Conservation (phyloP, 2,113 vertebrate species). For the Psammodynastes pulverulentus region DNA sequence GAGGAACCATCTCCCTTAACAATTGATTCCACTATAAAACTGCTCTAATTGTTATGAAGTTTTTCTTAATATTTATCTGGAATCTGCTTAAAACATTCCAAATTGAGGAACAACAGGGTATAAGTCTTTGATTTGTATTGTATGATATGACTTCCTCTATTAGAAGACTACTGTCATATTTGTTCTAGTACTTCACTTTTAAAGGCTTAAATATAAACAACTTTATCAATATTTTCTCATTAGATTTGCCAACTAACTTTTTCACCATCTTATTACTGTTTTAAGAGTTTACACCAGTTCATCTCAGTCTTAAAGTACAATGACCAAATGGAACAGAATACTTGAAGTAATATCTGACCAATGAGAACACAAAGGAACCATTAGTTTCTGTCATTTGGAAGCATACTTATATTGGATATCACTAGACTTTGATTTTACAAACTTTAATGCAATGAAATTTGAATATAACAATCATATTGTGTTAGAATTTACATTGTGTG, state of each 20-base stretch:
- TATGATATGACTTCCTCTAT: neutral
- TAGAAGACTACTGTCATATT: neutral
- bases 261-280: neutral
- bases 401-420: neutral
- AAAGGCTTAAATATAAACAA: neutral
- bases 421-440: neutral
- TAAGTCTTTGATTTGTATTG: neutral
- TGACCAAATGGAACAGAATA: neutral
- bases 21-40: neutral
- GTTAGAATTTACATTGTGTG: neutral
- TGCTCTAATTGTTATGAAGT: neutral
- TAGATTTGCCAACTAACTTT: neutral
- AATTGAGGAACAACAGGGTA: neutral
- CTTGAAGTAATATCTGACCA: neutral
- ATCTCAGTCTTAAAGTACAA: neutral
- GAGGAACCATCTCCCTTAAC: neutral
- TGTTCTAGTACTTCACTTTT: neutral
- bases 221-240: neutral
- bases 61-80: neutral
- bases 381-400: neutral
- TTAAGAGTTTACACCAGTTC: neutral
- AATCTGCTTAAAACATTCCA: neutral
- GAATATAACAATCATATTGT: neutral
- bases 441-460: neutral
- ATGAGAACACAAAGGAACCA: neutral